phyloP scores from a whole-genome alignment of 2,888 invertebrate species.

The Oscheius sp. region DNA sequence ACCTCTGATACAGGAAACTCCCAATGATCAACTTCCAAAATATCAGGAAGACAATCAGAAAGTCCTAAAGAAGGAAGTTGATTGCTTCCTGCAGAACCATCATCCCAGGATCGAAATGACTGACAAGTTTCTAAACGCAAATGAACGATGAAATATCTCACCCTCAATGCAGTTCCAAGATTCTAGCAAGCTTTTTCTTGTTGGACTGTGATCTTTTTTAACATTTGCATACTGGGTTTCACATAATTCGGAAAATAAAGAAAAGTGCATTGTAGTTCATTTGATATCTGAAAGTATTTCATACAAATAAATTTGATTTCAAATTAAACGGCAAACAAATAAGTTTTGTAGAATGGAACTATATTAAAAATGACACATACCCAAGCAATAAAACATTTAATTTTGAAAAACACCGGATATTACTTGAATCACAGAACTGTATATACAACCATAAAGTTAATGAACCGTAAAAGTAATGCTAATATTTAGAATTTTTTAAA shows the following conservation, averaged over 20 bases:
- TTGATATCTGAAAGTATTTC: too few species aligned
- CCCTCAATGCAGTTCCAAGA: conserved; percentile 6
- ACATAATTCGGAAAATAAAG: not conserved
- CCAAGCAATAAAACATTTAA: too few species aligned
- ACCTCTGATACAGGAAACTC: conserved; percentile 10
- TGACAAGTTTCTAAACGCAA: not conserved
- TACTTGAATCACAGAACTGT: too few species aligned
- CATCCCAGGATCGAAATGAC: conserved; percentile 10
- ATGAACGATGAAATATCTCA: not conserved
- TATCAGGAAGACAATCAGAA: not conserved
- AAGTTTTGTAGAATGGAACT: too few species aligned
- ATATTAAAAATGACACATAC: too few species aligned
- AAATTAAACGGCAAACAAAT: too few species aligned
- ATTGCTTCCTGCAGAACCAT: conserved; percentile 1
- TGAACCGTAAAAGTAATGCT: too few species aligned
- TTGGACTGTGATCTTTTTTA: not conserved
- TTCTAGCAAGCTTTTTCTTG: not conserved
- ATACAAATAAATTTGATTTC: too few species aligned
- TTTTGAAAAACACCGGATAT: too few species aligned
- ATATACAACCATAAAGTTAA: too few species aligned
- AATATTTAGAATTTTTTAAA: too few species aligned
- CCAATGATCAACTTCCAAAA: not conserved
- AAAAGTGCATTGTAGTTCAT: not conserved
- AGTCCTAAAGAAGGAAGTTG: conserved; percentile 1
- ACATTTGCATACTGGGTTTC: not conserved